Evolutionary conservation across 2,888 invertebrate genomes (phyloP).

Genomic region (Barypeithes pellucidus): DNA sequence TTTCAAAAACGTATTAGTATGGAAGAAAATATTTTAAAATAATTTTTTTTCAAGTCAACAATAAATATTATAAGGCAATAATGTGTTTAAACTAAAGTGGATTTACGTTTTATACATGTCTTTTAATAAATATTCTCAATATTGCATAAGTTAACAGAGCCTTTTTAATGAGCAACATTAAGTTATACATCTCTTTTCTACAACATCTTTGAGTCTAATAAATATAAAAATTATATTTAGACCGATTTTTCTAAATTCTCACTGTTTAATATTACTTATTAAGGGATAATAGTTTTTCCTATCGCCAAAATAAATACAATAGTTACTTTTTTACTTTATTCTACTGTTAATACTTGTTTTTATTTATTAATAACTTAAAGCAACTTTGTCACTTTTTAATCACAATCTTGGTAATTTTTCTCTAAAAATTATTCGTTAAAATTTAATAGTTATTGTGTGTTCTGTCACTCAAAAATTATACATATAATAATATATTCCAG

Average conservation of each 20-base stretch:
- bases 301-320: slow-evolving; percentile 48
- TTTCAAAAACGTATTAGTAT: too few relatives aligned
- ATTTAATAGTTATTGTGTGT: slow-evolving; percentile 30
- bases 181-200: slow-evolving; percentile 17
- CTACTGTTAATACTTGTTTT: slow-evolving; percentile 42
- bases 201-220: slow-evolving; percentile 33
- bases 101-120: background rate
- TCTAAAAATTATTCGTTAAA: slow-evolving; percentile 25
- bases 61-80: too few relatives aligned
- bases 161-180: slow-evolving; percentile 33
- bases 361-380: slow-evolving; percentile 46
- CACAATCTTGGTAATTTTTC: slow-evolving; percentile 50
- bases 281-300: slow-evolving; percentile 41
- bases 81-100: too few relatives aligned
- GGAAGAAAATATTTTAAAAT: too few relatives aligned
- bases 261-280: slow-evolving; percentile 55
- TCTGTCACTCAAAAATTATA: too few relatives aligned
- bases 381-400: slow-evolving; percentile 54
- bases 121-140: background rate
- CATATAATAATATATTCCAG: too few relatives aligned
- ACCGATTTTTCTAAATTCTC: slow-evolving; percentile 57
- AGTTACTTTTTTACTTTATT: slow-evolving; percentile 35
- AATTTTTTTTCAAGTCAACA: too few relatives aligned
- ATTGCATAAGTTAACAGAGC: slow-evolving; percentile 17
- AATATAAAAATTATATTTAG: slow-evolving; percentile 57